Conservation (phyloP, 2,113 vertebrate genomes). For the Festucalex cinctus region DNA sequence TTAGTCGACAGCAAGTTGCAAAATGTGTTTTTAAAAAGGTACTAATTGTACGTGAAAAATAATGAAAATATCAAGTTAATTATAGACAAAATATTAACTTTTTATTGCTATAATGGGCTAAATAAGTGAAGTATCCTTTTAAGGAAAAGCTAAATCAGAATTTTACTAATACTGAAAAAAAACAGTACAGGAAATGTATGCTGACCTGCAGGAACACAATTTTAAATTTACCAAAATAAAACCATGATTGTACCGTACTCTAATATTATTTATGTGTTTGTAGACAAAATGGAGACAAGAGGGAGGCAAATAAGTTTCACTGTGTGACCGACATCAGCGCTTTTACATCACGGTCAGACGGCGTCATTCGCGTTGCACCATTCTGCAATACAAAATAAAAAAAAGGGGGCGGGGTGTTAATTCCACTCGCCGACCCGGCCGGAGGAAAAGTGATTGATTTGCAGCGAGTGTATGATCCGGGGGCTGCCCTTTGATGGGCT, state of each 20-base stretch:
- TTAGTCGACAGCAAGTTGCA: too few relatives aligned
- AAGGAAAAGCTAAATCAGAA: too few relatives aligned
- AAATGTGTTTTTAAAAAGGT: too few relatives aligned
- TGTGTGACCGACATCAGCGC: not conserved
- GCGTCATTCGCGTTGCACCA: not conserved
- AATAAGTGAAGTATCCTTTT: too few relatives aligned
- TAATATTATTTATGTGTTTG: not conserved
- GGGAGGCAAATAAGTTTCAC: not conserved
- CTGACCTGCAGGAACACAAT: not conserved
- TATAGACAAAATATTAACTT: too few relatives aligned
- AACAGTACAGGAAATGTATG: too few relatives aligned
- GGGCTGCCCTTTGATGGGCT: conserved; percentile 64
- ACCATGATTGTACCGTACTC: not conserved
- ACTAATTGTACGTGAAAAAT: too few relatives aligned
- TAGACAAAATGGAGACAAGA: not conserved
- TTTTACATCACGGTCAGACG: not conserved
- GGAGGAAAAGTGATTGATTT: conserved; percentile 75
- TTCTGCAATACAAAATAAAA: not conserved
- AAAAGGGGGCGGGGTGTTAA: conserved; percentile 27
- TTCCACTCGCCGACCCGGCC: conserved; percentile 62
- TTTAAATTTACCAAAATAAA: not conserved
- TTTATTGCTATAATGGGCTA: too few relatives aligned
- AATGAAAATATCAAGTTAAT: too few relatives aligned
- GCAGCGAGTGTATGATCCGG: conserved; percentile 66
- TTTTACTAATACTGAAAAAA: not conserved